A percentile compares a stretch with the other conserved stretches of the same genome.
Conservation (phyloP, 2,888 invertebrate species). For the Epistrophella euchroma region DNA sequence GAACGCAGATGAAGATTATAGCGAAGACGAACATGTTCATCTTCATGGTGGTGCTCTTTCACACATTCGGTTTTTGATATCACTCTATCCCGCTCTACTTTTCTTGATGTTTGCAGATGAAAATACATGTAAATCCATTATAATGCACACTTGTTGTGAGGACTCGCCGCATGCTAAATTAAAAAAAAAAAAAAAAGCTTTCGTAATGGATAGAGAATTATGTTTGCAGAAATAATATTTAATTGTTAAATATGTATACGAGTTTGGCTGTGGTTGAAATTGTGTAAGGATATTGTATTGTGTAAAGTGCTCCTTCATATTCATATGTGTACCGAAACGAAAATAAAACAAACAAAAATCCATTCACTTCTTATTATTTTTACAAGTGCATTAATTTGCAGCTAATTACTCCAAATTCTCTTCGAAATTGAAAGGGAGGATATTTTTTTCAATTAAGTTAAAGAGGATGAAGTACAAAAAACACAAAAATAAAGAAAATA, state of each 20-base stretch:
- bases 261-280: not conserved
- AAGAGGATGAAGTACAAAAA: conserved; percentile 1
- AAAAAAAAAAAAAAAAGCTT: conserved; percentile 7
- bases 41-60: no score
- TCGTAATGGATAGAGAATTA: conserved; percentile 30
- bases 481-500: not conserved
- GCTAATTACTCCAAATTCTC: conserved; percentile 70
- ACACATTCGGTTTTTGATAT: no score
- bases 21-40: no score
- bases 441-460: conserved; percentile 61
- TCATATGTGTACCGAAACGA: not conserved
- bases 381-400: conserved; percentile 62
- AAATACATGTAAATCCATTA: no score
- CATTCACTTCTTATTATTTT: not conserved
- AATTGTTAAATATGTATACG: not conserved
- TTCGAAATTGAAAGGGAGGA: conserved; percentile 65
- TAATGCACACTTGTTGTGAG: not conserved
- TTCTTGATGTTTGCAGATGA: no score
- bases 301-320: not conserved
- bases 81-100: no score
- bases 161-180: conserved; percentile 31
- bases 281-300: not conserved
- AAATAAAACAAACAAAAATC: not conserved
- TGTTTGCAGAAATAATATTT: conserved; percentile 22
- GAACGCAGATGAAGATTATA: no score